These are phyloP conservation scores for Pterostichus madidus DNA, from an alignment of 2,888 invertebrate species.

Conservation along the genomic window DNA sequence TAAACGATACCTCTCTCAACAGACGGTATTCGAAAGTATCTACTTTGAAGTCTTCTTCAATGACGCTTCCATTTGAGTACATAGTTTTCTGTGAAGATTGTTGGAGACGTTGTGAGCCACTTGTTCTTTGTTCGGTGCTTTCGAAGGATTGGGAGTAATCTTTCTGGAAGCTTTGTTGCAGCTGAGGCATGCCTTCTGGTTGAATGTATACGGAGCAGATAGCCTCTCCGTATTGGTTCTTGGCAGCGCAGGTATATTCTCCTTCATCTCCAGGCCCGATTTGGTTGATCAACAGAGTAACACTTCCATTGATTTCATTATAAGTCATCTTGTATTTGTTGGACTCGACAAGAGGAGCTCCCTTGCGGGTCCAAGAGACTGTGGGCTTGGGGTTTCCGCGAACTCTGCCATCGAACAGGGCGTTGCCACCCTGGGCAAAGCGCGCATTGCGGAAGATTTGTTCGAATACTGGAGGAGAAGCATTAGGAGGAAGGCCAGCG, in stretches of 20 bases:
- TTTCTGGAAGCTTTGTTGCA: conserved; percentile 80
- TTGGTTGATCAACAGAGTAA: conserved; percentile 94
- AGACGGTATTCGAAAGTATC: conserved; percentile 97
- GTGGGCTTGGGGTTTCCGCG: conserved; percentile 94
- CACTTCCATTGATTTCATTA: conserved; percentile 93
- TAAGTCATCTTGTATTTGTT: conserved; percentile 94
- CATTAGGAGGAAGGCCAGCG: conserved; percentile 83
- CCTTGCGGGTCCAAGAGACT: conserved; percentile 94
- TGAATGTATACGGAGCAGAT: conserved; percentile 97
- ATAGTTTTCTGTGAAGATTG: conserved; percentile 81
- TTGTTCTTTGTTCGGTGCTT: conserved; percentile 82
- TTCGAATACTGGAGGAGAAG: conserved; percentile 96
- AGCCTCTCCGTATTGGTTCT: conserved; percentile 97
- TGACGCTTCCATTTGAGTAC: conserved; percentile 87
- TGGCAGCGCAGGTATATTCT: conserved; percentile 96
- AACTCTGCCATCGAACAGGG: conserved; percentile 94
- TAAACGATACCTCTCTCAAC: conserved; percentile 93
- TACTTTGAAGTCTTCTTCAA: conserved; percentile 90
- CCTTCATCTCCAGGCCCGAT: conserved; percentile 98
- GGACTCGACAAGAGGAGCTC: conserved; percentile 89
- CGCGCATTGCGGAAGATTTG: conserved; percentile 96
- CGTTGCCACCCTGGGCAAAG: conserved; percentile 96
- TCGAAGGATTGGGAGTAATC: conserved; percentile 84
- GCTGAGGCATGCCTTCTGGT: conserved; percentile 89
- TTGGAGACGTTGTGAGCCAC: conserved; percentile 78